Conservation (phyloP, 1,140 invertebrate genomes). For the Archivesica marissinica region DNA sequence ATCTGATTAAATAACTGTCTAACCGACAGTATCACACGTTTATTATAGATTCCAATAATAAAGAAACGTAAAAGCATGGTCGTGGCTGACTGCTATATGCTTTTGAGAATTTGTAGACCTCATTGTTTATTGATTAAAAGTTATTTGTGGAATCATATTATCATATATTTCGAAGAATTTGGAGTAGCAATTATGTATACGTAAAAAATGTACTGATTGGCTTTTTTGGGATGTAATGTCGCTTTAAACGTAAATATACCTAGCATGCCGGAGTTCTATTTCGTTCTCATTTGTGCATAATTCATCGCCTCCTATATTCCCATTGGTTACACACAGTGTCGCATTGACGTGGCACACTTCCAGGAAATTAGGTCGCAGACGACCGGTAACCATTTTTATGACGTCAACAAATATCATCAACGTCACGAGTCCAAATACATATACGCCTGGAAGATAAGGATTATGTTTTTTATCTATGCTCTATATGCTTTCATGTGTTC, state of each 20-base stretch:
- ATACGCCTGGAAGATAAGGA: slow-evolving; percentile 72
- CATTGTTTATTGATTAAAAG: background rate
- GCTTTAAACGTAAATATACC: no score
- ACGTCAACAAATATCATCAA: slow-evolving; percentile 80
- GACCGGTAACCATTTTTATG: slow-evolving; percentile 77
- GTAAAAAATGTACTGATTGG: no score
- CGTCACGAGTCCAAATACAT: slow-evolving; percentile 77
- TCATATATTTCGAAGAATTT: background rate
- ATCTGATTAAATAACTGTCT: no score
- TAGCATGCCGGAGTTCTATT: slow-evolving; percentile 69
- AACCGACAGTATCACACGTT: no score
- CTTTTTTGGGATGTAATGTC: no score
- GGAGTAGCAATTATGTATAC: background rate
- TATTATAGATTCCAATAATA: no score
- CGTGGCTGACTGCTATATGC: no score
- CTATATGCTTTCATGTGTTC: no score
- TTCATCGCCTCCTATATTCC: slow-evolving; percentile 69
- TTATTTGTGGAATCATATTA: no score
- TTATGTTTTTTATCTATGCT: no score
- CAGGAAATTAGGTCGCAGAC: slow-evolving; percentile 78
- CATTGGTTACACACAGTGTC: slow-evolving; percentile 64
- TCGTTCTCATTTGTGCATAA: slow-evolving; percentile 71
- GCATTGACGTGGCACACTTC: slow-evolving; percentile 75
- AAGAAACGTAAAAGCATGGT: no score
- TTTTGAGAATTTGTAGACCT: no score